A percentile compares a stretch with the other conserved stretches of the same genome.
phyloP scores from a whole-genome alignment of 2,113 vertebrate species.

The Clarias magur region DNA sequence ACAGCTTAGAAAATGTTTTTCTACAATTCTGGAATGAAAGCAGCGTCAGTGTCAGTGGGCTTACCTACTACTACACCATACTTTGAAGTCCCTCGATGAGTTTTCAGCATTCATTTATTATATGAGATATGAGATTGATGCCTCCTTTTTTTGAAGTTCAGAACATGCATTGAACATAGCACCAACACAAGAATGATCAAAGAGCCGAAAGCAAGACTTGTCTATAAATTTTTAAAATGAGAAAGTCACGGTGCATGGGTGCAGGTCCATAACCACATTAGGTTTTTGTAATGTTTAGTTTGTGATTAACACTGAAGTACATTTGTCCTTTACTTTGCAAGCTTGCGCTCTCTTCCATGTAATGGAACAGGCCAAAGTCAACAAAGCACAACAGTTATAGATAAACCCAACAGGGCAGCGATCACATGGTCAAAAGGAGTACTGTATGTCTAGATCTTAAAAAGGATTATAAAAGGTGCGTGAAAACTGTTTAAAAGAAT shows the following conservation, averaged over 20 bases:
- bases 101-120: not conserved
- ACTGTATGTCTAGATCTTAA: not conserved
- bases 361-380: conserved; percentile 37
- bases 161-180: not conserved
- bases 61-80: not conserved
- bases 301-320: conserved; percentile 45
- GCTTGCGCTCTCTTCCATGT: conserved; percentile 4
- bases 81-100: conserved; percentile 2
- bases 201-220: not conserved
- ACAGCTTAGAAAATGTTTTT: conserved; percentile 18
- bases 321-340: conserved; percentile 39
- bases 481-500: not conserved
- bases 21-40: not conserved
- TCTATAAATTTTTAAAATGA: not conserved
- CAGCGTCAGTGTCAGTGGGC: conserved; percentile 8
- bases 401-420: not conserved
- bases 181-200: conserved; percentile 2
- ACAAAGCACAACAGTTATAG: conserved; percentile 7
- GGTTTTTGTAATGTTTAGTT: conserved; percentile 42
- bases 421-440: not conserved
- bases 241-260: not conserved
- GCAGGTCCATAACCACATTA: conserved; percentile 18
- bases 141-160: not conserved
- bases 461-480: not conserved
- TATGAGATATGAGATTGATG: not conserved